Evolutionary conservation across 2,888 invertebrate species (phyloP).

Genomic region (Petrophora chlorosata): DNA sequence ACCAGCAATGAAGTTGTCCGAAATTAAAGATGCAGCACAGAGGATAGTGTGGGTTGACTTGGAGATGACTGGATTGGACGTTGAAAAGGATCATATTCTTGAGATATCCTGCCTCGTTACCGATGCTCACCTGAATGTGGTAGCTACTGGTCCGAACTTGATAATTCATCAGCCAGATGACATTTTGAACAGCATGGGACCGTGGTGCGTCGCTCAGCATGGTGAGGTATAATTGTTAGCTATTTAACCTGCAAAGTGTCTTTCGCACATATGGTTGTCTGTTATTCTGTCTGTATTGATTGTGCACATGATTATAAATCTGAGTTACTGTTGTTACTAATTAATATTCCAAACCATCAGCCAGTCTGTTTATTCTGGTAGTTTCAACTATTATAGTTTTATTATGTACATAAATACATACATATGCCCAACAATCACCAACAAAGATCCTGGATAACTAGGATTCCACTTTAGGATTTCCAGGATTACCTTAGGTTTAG

Average conservation of each 20-base stretch:
- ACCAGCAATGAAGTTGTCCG: conserved; percentile 14
- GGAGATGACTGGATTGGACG: conserved; percentile 96
- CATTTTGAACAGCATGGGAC: conserved; percentile 89
- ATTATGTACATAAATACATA: too few species aligned
- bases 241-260: background rate
- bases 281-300: too few species aligned
- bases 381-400: too few species aligned
- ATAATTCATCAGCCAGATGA: conserved; percentile 90
- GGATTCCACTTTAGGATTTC: too few species aligned
- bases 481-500: too few species aligned
- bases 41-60: conserved; percentile 90
- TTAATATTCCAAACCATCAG: too few species aligned
- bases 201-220: conserved; percentile 94
- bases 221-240: conserved; percentile 82
- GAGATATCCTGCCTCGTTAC: conserved; percentile 96
- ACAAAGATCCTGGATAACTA: too few species aligned
- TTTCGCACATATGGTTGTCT: too few species aligned
- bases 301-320: too few species aligned
- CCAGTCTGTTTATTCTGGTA: too few species aligned
- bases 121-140: conserved; percentile 88
- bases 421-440: too few species aligned
- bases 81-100: conserved; percentile 90
- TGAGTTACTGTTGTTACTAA: too few species aligned
- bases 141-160: conserved; percentile 90
- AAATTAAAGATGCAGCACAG: conserved; percentile 50